A percentile compares a stretch with the other conserved stretches of the same genome.
These are phyloP conservation scores for Neolamprologus kungweensis DNA, from an alignment of 2,113 vertebrate genomes.

Conservation along the genomic window DNA sequence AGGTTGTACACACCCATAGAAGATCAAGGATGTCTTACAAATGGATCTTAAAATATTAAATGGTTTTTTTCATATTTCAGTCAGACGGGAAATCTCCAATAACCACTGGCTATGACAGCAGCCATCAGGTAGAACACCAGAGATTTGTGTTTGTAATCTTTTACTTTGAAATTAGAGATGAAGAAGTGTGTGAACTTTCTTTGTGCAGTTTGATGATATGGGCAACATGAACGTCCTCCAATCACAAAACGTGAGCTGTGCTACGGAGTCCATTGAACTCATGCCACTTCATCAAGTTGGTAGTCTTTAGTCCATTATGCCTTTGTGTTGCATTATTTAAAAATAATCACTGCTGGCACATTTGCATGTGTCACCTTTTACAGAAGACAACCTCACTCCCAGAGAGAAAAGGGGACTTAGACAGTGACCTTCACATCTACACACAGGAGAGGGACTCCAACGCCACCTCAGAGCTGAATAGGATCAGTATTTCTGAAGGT, in stretches of 20 bases:
- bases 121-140: neutral
- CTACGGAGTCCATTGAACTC: neutral
- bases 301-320: neutral
- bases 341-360: neutral
- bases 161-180: neutral
- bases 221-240: neutral
- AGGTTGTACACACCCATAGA: neutral
- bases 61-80: fast-evolving
- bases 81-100: fast-evolving
- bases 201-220: neutral
- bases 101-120: neutral
- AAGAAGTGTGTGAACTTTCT: neutral
- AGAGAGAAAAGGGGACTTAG: neutral
- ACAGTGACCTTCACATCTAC: neutral
- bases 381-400: neutral
- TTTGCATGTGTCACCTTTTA: neutral
- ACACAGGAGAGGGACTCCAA: fast-evolving
- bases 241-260: neutral
- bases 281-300: neutral
- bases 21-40: neutral
- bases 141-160: neutral
- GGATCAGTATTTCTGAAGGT: neutral
- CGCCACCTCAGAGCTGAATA: neutral
- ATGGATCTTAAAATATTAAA: neutral
- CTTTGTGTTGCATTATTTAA: neutral